Evolutionary conservation across 2,888 invertebrate genomes (phyloP).

Genomic region (Xanthorhoe designata): DNA sequence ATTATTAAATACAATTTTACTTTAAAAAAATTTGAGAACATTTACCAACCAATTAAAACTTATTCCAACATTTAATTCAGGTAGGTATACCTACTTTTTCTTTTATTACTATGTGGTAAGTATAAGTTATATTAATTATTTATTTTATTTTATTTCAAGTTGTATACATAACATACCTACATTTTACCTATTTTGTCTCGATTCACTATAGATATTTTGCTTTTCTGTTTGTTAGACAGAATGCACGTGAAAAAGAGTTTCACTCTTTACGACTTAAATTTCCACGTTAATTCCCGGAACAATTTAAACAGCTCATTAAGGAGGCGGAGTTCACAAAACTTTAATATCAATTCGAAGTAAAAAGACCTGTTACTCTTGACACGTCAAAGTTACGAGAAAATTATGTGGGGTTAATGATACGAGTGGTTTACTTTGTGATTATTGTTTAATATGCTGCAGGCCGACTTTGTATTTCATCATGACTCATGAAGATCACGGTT

Average conservation of each 20-base stretch:
- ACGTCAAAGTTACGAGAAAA: conserved; percentile 43
- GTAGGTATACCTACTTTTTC: too few species aligned
- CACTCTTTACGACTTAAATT: background rate
- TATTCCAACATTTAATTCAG: too few species aligned
- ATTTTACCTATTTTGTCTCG: too few species aligned
- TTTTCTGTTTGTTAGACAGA: background rate
- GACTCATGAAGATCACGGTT: conserved; percentile 13
- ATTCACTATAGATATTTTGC: too few species aligned
- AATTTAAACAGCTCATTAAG: conserved; percentile 32
- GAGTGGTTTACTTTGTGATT: conserved; percentile 21
- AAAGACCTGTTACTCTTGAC: conserved; percentile 46
- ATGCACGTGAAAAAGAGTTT: background rate
- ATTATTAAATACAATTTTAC: too few species aligned
- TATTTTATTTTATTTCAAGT: too few species aligned
- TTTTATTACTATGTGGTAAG: too few species aligned
- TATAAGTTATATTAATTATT: too few species aligned
- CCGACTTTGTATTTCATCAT: conserved; percentile 27
- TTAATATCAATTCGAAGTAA: conserved; percentile 44
- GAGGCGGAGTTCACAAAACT: conserved; percentile 33
- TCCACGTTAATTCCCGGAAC: conserved; percentile 23
- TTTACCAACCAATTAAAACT: too few species aligned
- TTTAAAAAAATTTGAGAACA: too few species aligned
- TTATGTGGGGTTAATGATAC: conserved; percentile 38
- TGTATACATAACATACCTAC: too few species aligned
- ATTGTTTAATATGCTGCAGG: conserved; percentile 27